A percentile compares a stretch with the other conserved stretches of the same genome.
These are phyloP conservation scores for Etia nguti DNA, from an alignment of 2,113 vertebrate species.

Conservation along the genomic window DNA sequence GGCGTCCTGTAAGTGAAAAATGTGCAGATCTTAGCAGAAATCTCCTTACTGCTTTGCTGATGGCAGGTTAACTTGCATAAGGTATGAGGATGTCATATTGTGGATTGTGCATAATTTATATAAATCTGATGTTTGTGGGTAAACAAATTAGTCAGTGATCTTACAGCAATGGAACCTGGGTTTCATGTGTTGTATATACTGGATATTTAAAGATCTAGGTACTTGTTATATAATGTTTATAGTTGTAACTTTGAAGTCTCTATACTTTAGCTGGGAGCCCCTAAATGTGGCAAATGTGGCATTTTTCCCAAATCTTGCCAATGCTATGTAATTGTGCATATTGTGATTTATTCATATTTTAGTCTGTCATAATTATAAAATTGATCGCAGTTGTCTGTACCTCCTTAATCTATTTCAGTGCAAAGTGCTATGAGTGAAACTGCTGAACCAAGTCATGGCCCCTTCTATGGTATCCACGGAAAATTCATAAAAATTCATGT, in stretches of 20 bases:
- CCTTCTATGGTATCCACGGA: background rate
- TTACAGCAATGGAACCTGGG: background rate
- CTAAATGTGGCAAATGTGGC: background rate
- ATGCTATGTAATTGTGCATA: background rate
- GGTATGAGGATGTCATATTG: background rate
- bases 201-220: background rate
- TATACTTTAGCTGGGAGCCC: background rate
- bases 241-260: background rate
- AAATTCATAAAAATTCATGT: conserved; percentile 27
- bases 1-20: conserved; percentile 22
- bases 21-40: conserved; percentile 47
- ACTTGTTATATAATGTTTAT: background rate
- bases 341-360: background rate
- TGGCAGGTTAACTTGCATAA: conserved; percentile 6
- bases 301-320: background rate
- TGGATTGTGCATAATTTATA: conserved; percentile 12
- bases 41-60: conserved; percentile 6
- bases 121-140: background rate
- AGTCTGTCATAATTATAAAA: background rate
- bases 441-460: background rate
- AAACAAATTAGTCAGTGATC: conserved; percentile 7
- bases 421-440: conserved; percentile 5
- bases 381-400: background rate
- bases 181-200: background rate
- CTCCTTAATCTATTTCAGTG: background rate